Percentiles rank a stretch among this genome's conserved stretches.
phyloP scores from a whole-genome alignment of 2,797 vertebrate genomes.

The Avahi laniger region DNA sequence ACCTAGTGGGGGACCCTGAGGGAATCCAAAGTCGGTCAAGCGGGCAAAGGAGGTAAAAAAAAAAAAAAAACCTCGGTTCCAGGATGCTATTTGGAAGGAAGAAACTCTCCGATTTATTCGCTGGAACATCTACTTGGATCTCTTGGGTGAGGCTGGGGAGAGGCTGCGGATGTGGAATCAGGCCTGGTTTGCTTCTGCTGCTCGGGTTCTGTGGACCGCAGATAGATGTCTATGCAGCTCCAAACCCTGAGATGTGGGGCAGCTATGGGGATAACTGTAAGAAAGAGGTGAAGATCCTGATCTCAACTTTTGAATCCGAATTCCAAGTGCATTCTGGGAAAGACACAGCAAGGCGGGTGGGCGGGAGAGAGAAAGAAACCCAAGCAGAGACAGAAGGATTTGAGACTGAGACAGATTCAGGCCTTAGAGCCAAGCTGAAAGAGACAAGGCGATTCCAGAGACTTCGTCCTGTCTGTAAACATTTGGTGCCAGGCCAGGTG shows the following conservation, averaged over 20 bases:
- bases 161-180: neutral
- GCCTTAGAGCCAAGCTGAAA: neutral
- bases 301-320: neutral
- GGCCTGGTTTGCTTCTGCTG: neutral
- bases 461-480: neutral
- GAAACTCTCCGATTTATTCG: accelerated
- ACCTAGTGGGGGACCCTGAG: neutral
- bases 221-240: neutral
- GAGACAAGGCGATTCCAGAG: accelerated
- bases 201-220: neutral
- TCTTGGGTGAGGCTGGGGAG: neutral
- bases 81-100: neutral
- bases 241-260: neutral
- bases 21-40: neutral
- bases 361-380: neutral
- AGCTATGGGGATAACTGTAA: neutral
- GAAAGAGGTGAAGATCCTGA: neutral
- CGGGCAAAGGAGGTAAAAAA: neutral
- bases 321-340: neutral
- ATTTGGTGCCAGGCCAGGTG: neutral
- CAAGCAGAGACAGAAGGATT: neutral
- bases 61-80: neutral
- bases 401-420: accelerated
- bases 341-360: neutral
- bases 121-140: neutral